Base-by-base conservation (phyloP, 2,113 vertebrate genomes). In the Passer domesticus region DNA sequence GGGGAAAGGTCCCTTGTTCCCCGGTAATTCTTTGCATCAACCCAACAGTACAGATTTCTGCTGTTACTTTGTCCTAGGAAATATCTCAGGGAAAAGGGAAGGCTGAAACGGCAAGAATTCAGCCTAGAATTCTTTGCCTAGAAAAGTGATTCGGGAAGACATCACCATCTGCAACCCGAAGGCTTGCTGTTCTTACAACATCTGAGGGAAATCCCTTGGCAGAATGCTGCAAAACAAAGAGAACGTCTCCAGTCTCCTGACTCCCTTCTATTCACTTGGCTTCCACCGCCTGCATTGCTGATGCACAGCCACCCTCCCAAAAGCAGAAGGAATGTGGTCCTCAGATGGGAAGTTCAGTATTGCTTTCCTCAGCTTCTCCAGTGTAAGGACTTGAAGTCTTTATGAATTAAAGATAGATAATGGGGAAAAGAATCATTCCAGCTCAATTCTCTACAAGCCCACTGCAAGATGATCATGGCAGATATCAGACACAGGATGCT, bases 71-170 rank as follows among this genome's bases (percentile, higher is more conserved):
- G 14, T 50, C 50, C 44, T 47, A 69, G 20, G 33, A 82, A 85
- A 60, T 8, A 37, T 20, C 31, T 52, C 8, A 47, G 28, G 21
- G 24, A 18, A 49, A n/a, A 67, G 25, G 12, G 17, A 28, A 70
- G 8, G 44, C 55, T 33, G 39, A 77, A 31, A 53, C 33, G 30
- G 31, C 12, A 74, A 53, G 27, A 53, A 30, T 53, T 44, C 60
- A 44, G 15, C 31, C 47, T 13, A 11, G 60, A 64, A 64, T 17
- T 28, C 17, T 73, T 74, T 82, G 21, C 24, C 50, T 31, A 18
- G 30, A 49, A 19, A 39, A 64, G 7, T 28, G 35, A 63, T 31
- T 50, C 0, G 0, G 50, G 46, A 46, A 1, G 0, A 72, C 49
- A 68, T 76, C 66, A 81, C 55, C 33, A 56, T 8, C 14, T 41